These are phyloP conservation scores for Tenebrio molitor DNA, from an alignment of 1,140 invertebrate genomes.

Conservation along the genomic window DNA sequence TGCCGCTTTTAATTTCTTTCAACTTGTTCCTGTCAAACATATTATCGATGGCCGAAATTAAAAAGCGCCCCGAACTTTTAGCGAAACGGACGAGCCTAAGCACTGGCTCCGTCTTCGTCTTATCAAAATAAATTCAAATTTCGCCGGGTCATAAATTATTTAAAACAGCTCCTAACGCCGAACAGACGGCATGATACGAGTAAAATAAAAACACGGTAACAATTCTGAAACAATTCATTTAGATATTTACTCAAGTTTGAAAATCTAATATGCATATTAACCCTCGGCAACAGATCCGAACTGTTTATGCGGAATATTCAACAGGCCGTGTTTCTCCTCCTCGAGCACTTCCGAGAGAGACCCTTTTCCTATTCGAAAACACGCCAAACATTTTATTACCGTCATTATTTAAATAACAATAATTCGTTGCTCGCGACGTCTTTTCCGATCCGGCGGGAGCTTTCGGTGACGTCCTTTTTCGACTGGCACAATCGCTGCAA, in stretches of 20 bases:
- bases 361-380: slow-evolving; percentile 5
- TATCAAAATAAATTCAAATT: slow-evolving; percentile 15
- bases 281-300: slow-evolving; percentile 55
- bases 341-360: slow-evolving; percentile 10
- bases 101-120: too few relatives aligned
- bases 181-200: not conserved
- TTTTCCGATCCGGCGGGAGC: not conserved
- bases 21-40: too few relatives aligned
- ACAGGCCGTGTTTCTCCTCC: slow-evolving; percentile 44
- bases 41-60: too few relatives aligned
- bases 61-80: too few relatives aligned
- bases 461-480: too few relatives aligned
- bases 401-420: slow-evolving; percentile 15
- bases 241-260: slow-evolving; percentile 57
- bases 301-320: slow-evolving; percentile 58
- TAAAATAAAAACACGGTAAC: slow-evolving; percentile 49
- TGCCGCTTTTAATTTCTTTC: too few relatives aligned
- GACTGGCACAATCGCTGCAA: not conserved
- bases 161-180: slow-evolving; percentile 20
- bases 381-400: slow-evolving; percentile 25
- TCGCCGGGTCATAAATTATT: slow-evolving; percentile 24
- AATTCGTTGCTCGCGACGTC: not conserved
- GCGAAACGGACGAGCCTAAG: too few relatives aligned
- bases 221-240: slow-evolving; percentile 49
- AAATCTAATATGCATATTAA: slow-evolving; percentile 61